Base-by-base conservation (phyloP, 2,888 invertebrate genomes). In the Nasonovia ribisnigri region DNA sequence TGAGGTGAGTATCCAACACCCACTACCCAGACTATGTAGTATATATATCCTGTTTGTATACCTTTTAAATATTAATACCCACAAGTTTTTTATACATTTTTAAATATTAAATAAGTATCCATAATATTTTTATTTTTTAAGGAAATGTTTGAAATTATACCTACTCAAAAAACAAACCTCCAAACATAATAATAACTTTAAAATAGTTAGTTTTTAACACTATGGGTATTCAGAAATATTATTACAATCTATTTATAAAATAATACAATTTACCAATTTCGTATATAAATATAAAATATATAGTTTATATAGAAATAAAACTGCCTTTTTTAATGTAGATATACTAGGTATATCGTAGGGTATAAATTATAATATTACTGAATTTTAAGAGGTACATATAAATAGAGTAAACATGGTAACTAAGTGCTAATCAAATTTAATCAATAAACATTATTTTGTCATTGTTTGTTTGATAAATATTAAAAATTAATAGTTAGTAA, bases 21-120 rank as follows among this genome's bases (percentile, higher is more conserved):
- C 77, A 77, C 77, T 77, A 77, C 36, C 8, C 36, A 36, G 8
- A 77, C 36, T 77, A 36, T 36, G 36, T 46, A 46, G 46, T 46
- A 10, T 46, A 10, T 46, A 10, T 77, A 77, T 77, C 77, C 77
- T 36, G 77, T 77, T 77, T 6, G 20, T 67, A 67, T 67, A 67
- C 67, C 67, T n/a, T 67, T 36, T 36, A 36, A 36, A 20, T 77
- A 36, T 36, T 77, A 77, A 36, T 36, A 8, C 77, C 77, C 36
- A 77, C 77, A 77, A 77, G 77, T 36, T 77, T 77, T 77, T 77
- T 77, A 36, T 36, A 67, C 67, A 67, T 67, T 36, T 67, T 67
- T n/a, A 77, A 77, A 36, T 77, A 77, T 77, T 77, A 20, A 77
- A 36, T 77, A n/a, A 67, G 13, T 16, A 77, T 42, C 20, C 36